Evolutionary conservation across 2,888 invertebrate species (phyloP).

Genomic region (Mongoloraphidia duomilia): DNA sequence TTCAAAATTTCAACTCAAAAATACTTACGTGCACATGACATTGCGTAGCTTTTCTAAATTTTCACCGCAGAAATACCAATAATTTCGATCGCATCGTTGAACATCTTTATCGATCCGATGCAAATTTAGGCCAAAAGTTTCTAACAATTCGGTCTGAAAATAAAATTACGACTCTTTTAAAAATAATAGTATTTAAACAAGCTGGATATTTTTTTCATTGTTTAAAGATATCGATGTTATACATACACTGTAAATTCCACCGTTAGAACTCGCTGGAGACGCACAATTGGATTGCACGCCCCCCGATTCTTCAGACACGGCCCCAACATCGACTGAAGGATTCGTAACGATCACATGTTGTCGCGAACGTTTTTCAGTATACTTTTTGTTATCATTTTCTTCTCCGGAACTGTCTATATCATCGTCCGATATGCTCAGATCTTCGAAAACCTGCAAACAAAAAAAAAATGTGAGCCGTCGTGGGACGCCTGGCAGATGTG

Average conservation of each 20-base stretch:
- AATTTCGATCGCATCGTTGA: constrained; percentile 87
- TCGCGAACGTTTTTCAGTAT: constrained; percentile 8
- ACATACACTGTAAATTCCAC: constrained; percentile 75
- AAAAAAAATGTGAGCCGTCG: too few relatives aligned
- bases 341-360: constrained; percentile 59
- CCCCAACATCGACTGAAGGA: constrained; percentile 49
- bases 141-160: constrained; percentile 66
- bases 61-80: constrained; percentile 78
- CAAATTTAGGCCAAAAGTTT: constrained; percentile 72
- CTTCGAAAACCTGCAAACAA: constrained; percentile 26
- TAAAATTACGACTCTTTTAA: constrained; percentile 6
- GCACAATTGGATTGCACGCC: constrained; percentile 50
- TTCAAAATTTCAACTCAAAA: constrained; percentile 1
- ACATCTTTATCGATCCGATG: constrained; percentile 96
- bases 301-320: constrained; percentile 28
- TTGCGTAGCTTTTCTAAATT: constrained; percentile 87
- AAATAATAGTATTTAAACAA: not conserved
- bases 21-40: constrained; percentile 86
- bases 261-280: constrained; percentile 82
- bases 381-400: constrained; percentile 14
- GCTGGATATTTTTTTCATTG: too few relatives aligned
- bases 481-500: too few relatives aligned
- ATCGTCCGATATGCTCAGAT: constrained; percentile 27
- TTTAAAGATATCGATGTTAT: constrained; percentile 7
- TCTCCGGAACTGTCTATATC: constrained; percentile 19